Evolutionary conservation across 2,888 invertebrate species (phyloP).

Genomic region (Drosophila formosana): DNA sequence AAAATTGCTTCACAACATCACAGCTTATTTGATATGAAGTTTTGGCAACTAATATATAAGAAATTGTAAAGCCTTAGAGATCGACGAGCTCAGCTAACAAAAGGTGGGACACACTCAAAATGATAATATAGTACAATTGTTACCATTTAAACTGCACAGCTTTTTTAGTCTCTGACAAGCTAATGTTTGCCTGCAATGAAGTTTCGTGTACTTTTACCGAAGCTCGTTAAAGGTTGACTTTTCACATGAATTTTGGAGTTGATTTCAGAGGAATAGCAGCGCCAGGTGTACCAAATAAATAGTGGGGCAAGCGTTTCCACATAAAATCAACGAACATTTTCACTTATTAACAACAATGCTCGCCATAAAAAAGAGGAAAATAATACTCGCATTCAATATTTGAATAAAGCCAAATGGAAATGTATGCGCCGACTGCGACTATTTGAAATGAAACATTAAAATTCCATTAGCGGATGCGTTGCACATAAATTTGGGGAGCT

Average conservation of each 20-base stretch:
- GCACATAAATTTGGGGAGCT: constrained; percentile 60
- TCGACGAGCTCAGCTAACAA: no score
- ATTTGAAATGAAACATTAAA: constrained; percentile 77
- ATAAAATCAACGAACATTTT: constrained; percentile 52
- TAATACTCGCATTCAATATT: constrained; percentile 48
- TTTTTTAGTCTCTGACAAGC: background rate
- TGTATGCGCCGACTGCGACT: constrained; percentile 62
- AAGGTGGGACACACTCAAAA: background rate
- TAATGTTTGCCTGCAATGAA: constrained; percentile 7
- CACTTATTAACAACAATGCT: constrained; percentile 49
- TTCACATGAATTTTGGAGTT: constrained; percentile 33
- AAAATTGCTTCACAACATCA: no score
- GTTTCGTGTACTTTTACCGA: background rate
- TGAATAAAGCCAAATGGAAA: constrained; percentile 49
- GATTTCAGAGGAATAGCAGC: constrained; percentile 58
- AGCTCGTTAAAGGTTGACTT: constrained; percentile 12
- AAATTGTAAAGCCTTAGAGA: no score
- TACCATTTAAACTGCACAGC: background rate
- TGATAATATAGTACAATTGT: background rate
- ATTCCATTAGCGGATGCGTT: constrained; percentile 76
- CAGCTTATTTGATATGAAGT: no score
- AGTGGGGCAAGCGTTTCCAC: constrained; percentile 45
- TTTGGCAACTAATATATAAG: no score
- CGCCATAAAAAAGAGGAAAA: constrained; percentile 16
- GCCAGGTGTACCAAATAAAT: constrained; percentile 44